A percentile compares a stretch with the other conserved stretches of the same genome.
Conservation (phyloP, 2,113 vertebrate species). For the Solea senegalensis region DNA sequence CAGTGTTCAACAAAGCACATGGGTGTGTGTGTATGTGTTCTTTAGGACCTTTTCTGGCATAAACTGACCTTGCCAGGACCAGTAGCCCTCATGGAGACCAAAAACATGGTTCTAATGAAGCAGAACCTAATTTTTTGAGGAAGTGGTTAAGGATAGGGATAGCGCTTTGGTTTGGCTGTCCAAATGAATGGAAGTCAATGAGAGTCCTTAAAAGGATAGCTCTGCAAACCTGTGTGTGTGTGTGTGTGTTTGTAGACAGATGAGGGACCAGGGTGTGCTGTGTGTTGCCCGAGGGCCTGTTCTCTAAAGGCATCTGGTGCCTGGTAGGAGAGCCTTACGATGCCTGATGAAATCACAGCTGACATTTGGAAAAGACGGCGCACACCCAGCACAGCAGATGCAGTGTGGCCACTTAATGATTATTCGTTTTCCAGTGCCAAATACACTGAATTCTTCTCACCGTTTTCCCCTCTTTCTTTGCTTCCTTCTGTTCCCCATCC, state of each 20-base stretch:
- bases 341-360: conserved; percentile 57
- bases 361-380: conserved; percentile 53
- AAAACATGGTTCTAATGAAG: too few relatives aligned
- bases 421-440: conserved; percentile 12
- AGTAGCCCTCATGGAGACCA: too few relatives aligned
- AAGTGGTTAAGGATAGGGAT: too few relatives aligned
- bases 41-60: too few relatives aligned
- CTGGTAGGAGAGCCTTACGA: conserved; percentile 35
- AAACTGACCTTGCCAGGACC: too few relatives aligned
- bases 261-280: conserved; percentile 25
- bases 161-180: too few relatives aligned
- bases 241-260: conserved; percentile 38
- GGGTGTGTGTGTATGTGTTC: conserved; percentile 19
- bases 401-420: conserved; percentile 21
- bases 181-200: too few relatives aligned
- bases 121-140: too few relatives aligned
- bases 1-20: conserved; percentile 3
- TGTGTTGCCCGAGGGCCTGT: conserved; percentile 44
- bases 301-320: conserved; percentile 58
- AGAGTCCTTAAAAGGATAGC: too few relatives aligned
- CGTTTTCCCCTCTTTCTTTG: neutral
- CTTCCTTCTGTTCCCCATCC: neutral
- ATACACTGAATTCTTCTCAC: neutral
- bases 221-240: conserved; percentile 10
- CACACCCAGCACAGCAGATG: conserved; percentile 7